A percentile compares a stretch with the other conserved stretches of the same genome.
Evolutionary conservation across 2,113 vertebrate genomes (phyloP).

Genomic region (Gallinago paraguaiae): DNA sequence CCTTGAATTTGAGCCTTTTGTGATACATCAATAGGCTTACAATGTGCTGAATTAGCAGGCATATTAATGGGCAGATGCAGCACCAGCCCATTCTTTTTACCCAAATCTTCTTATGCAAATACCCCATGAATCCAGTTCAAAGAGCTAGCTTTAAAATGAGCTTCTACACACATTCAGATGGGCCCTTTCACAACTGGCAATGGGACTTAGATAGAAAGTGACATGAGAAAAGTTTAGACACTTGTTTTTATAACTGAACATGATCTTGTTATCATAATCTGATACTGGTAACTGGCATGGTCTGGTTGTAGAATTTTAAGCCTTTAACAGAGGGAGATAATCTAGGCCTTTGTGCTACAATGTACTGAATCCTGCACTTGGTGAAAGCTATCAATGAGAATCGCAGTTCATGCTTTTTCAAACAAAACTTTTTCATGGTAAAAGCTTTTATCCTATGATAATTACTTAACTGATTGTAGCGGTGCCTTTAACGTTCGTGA

Average conservation of each 20-base stretch:
- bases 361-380: slow-evolving; percentile 90
- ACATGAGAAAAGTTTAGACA: slow-evolving; percentile 99
- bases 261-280: slow-evolving; percentile 98
- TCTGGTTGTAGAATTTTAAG: slow-evolving; percentile 89
- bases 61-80: slow-evolving; percentile 99
- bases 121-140: slow-evolving; percentile 99
- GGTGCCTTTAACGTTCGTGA: slow-evolving; percentile 70
- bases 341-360: slow-evolving; percentile 92
- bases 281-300: slow-evolving; percentile 90
- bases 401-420: slow-evolving; percentile 86
- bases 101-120: slow-evolving; percentile 99
- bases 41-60: slow-evolving; percentile 99
- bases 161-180: slow-evolving; percentile 82
- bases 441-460: slow-evolving; percentile 90
- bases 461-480: slow-evolving; percentile 84
- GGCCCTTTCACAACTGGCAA: slow-evolving; percentile 77
- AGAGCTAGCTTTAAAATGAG: slow-evolving; percentile 92
- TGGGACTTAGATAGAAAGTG: slow-evolving; percentile 89
- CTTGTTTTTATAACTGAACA: slow-evolving; percentile 96
- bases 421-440: slow-evolving; percentile 85
- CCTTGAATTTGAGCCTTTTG: slow-evolving; percentile 95
- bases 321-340: slow-evolving; percentile 88
- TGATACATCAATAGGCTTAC: slow-evolving; percentile 98
- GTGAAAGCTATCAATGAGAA: slow-evolving; percentile 84
- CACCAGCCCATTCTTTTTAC: slow-evolving; percentile 88